Percentiles rank a stretch among this genome's conserved stretches.
Evolutionary conservation across 2,888 invertebrate genomes (phyloP).

Genomic region (Polymixis lichenea): DNA sequence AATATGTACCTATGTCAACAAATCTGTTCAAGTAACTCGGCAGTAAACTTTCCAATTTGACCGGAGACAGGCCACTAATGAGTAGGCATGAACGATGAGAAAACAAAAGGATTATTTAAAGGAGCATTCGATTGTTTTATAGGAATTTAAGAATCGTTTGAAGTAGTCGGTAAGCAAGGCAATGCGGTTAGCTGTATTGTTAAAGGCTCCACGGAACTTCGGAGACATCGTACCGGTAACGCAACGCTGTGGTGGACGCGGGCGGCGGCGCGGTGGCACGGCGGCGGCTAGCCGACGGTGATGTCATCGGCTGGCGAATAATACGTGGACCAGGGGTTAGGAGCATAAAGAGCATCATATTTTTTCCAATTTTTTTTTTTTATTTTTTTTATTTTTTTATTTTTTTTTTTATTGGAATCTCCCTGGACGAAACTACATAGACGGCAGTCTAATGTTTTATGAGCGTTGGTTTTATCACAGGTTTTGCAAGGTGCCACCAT

Average conservation of each 20-base stretch:
- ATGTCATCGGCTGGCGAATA: constrained; percentile 81
- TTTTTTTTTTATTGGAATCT: background rate
- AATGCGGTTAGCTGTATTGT: constrained; percentile 18
- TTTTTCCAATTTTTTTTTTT: no score
- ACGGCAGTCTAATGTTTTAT: background rate
- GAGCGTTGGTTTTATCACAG: background rate
- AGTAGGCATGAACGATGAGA: no score
- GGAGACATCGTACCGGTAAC: constrained; percentile 17
- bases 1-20: constrained; percentile 24
- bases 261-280: constrained; percentile 21
- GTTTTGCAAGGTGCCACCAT: background rate
- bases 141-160: background rate
- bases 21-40: constrained; percentile 11
- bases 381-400: no score
- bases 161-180: background rate
- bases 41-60: constrained; percentile 14
- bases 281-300: constrained; percentile 71
- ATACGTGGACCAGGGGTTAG: constrained; percentile 76
- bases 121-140: constrained; percentile 5
- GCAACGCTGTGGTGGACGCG: constrained; percentile 21
- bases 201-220: constrained; percentile 11
- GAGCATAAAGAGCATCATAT: background rate
- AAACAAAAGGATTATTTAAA: background rate
- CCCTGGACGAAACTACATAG: background rate
- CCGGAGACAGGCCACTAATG: background rate